Evolutionary conservation across 1,140 invertebrate species (phyloP), one percentile per base, ranked within the genome.

Genomic region (Temnothorax longispinosus): DNA sequence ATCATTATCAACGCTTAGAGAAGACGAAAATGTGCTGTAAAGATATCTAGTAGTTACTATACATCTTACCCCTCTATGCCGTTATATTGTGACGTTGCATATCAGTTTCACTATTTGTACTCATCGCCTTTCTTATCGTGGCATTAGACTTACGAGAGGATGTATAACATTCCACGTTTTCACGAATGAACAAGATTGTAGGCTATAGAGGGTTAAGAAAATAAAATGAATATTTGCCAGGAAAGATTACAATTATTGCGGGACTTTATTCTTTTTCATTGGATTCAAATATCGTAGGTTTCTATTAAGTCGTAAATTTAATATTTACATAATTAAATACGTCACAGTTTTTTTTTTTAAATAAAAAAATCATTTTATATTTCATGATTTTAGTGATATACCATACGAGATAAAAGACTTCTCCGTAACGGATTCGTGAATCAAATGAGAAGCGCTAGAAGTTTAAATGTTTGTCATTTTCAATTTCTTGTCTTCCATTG

Each of bases 151-250:
- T 80, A 21, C 21, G 35, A 72, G 52, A 47, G 32, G 15, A 15
- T 38, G 62, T 74, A 41, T 27, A 60, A 74, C 80, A 84, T 84
- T 84, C 69, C 69, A 84, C 13, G 32, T 82, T 82, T 82, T 44
- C 21, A 27, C 4, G 13, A 15, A 1, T 60, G 86, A 56, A 62
- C 71, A 52, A 74, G 86, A 86, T 32, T 58, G 85, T 32, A 27
- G 21, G 47, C 74, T 71, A 82, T 81, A 77, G 84, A 77, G 88
- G 69, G 76, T 76, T 89, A 74, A 47, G 76, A 82, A 72, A 74
- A 74, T 60, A 74, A 84, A 84, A 52, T 58, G 18, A 0, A 74
- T 74, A 82, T 82, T 72, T 74, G 54, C 5, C 69, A 84, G 32
- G 69, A 75, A 74, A 38, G 13, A 41, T 84, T 60, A 35, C 11